A percentile compares a stretch with the other conserved stretches of the same genome.
phyloP scores from a whole-genome alignment of 2,888 invertebrate species.

The Diabrotica balteata region DNA sequence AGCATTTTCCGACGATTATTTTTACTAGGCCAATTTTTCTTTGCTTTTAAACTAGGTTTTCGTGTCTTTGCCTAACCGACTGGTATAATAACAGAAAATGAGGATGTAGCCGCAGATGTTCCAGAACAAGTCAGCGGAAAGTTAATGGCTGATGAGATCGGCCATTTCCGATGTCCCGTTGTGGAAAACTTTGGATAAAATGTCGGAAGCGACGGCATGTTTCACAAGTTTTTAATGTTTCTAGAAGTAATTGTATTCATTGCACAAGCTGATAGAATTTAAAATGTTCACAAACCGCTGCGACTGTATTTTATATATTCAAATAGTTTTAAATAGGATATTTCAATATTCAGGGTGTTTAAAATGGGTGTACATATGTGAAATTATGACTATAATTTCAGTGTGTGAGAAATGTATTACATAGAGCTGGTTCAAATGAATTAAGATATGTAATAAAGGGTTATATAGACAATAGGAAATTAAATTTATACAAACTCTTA shows the following conservation, averaged over 20 bases:
- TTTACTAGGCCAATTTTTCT: conserved; percentile 8
- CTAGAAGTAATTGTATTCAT: neutral
- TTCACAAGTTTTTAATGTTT: neutral
- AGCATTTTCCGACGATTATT: conserved; percentile 3
- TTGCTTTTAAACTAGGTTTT: neutral
- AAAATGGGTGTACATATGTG: too few relatives aligned
- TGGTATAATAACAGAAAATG: conserved; percentile 15
- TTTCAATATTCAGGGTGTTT: too few relatives aligned
- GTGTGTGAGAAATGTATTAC: too few relatives aligned
- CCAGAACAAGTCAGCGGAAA: conserved; percentile 13
- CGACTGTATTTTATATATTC: too few relatives aligned
- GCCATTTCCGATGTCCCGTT: conserved; percentile 11
- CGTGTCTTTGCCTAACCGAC: conserved; percentile 7
- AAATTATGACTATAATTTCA: too few relatives aligned
- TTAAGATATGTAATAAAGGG: too few relatives aligned
- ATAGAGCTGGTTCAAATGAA: too few relatives aligned
- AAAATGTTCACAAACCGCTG: too few relatives aligned
- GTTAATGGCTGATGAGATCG: conserved; percentile 2
- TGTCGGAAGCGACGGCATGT: neutral
- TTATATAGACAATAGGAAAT: too few relatives aligned
- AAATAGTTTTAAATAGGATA: too few relatives aligned
- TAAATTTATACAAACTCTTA: too few relatives aligned
- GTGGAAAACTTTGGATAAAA: conserved; percentile 4
- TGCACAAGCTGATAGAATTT: neutral
- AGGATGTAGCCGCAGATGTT: conserved; percentile 16